A percentile compares a stretch with the other conserved stretches of the same genome.
Conservation (phyloP, 2,797 vertebrate species). For the Chelon labrosus region DNA sequence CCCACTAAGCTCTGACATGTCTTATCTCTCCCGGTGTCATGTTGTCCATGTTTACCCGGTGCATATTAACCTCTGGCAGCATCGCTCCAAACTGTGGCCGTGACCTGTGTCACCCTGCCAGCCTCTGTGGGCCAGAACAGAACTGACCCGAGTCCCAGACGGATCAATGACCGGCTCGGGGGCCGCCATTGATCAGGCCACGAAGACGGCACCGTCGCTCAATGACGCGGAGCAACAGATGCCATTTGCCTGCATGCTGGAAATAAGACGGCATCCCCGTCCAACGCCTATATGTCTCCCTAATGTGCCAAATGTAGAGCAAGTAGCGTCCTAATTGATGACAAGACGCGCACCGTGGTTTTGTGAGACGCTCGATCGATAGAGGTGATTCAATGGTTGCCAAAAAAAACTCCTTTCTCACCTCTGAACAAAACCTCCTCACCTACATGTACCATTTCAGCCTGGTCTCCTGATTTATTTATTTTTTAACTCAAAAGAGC, state of each 20-base stretch:
- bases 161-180: constrained; percentile 71
- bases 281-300: constrained; percentile 20
- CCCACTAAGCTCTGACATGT: no score
- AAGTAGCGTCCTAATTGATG: constrained; percentile 42
- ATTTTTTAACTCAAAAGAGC: constrained; percentile 38
- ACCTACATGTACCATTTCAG: constrained; percentile 42
- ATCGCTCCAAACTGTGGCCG: constrained; percentile 62
- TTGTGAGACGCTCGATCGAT: constrained; percentile 42
- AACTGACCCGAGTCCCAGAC: constrained; percentile 47
- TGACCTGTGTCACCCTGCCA: constrained; percentile 62
- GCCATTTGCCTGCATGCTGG: constrained; percentile 46
- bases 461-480: constrained; percentile 9
- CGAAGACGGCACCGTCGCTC: constrained; percentile 63
- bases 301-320: constrained; percentile 27
- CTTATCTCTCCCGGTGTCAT: constrained; percentile 14
- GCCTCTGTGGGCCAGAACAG: constrained; percentile 60
- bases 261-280: constrained; percentile 39
- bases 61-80: constrained; percentile 66
- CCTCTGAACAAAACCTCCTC: constrained; percentile 55
- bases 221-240: constrained; percentile 51
- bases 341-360: constrained; percentile 26
- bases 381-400: constrained; percentile 36
- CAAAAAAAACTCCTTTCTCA: constrained; percentile 54
- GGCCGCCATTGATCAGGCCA: constrained; percentile 72
- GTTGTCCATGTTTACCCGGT: constrained; percentile 59